Conservation (phyloP, 1,140 invertebrate species). For the Drosophila grimshawi region DNA sequence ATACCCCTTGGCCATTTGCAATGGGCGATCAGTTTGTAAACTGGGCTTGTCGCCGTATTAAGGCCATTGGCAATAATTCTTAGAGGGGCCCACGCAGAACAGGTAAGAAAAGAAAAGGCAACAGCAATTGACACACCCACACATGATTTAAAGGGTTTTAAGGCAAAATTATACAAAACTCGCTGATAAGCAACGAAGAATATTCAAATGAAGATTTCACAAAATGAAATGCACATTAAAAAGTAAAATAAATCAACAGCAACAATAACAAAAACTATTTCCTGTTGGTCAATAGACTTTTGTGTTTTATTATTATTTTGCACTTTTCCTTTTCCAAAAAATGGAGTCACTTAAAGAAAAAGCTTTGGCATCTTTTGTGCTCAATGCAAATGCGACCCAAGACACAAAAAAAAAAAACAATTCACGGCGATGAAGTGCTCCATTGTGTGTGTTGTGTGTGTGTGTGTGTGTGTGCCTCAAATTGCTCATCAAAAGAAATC, state of each 20-base stretch:
- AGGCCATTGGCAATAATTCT: background rate
- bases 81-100: background rate
- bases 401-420: conserved; percentile 36
- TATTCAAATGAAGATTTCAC: background rate
- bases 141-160: background rate
- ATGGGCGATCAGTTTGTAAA: too few relatives aligned
- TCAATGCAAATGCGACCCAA: conserved; percentile 49
- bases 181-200: background rate
- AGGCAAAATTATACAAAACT: background rate
- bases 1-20: too few relatives aligned
- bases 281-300: conserved; percentile 17
- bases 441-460: conserved; percentile 47
- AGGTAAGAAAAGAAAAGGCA: background rate
- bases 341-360: conserved; percentile 43
- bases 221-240: background rate
- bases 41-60: too few relatives aligned
- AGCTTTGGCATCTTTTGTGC: conserved; percentile 48
- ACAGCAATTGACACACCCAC: background rate
- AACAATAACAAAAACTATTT: background rate
- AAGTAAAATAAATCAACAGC: background rate
- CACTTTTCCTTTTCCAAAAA: conserved; percentile 45
- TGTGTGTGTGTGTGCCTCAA: conserved; percentile 18
- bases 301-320: conserved; percentile 39
- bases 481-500: conserved; percentile 75
- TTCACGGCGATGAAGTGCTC: conserved; percentile 15